phyloP scores from a whole-genome alignment of 2,888 invertebrate species.

The Drosophila limbata region DNA sequence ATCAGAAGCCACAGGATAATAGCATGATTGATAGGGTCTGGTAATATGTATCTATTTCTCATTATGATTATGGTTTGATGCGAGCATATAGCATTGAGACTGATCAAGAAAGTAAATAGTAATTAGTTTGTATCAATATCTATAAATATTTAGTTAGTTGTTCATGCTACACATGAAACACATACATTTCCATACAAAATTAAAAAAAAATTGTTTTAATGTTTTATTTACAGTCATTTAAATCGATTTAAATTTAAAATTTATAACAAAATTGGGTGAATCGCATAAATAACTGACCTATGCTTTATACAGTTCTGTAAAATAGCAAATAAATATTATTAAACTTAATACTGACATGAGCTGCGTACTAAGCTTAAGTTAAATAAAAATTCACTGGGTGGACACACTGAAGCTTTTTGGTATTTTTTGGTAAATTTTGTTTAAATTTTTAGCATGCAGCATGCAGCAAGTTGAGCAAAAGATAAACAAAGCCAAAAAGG shows the following conservation, averaged over 20 bases:
- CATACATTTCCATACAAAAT: slow-evolving; percentile 21
- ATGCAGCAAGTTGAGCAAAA: slow-evolving; percentile 63
- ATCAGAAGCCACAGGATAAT: slow-evolving; percentile 89
- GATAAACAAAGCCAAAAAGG: slow-evolving; percentile 80
- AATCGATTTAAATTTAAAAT: background rate
- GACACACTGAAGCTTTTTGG: slow-evolving; percentile 31
- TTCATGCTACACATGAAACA: slow-evolving; percentile 8
- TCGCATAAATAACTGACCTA: too few relatives aligned
- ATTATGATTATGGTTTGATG: slow-evolving; percentile 14
- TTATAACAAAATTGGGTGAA: too few relatives aligned
- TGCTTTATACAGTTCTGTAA: too few relatives aligned
- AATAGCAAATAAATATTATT: too few relatives aligned
- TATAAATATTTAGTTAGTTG: slow-evolving; percentile 8
- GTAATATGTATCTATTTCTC: slow-evolving; percentile 83
- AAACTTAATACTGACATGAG: background rate
- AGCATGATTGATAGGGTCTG: slow-evolving; percentile 95
- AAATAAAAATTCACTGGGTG: background rate
- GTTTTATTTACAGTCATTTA: background rate
- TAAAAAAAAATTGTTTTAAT: background rate
- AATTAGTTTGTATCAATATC: slow-evolving; percentile 16
- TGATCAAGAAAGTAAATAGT: background rate
- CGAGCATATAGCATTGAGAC: slow-evolving; percentile 19
- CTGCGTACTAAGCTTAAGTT: slow-evolving; percentile 6
- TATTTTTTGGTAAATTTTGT: slow-evolving; percentile 34
- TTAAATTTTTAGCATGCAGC: slow-evolving; percentile 21